These are phyloP conservation scores for Atopsyche davidsoni DNA, from an alignment of 1,140 invertebrate genomes.

Conservation along the genomic window DNA sequence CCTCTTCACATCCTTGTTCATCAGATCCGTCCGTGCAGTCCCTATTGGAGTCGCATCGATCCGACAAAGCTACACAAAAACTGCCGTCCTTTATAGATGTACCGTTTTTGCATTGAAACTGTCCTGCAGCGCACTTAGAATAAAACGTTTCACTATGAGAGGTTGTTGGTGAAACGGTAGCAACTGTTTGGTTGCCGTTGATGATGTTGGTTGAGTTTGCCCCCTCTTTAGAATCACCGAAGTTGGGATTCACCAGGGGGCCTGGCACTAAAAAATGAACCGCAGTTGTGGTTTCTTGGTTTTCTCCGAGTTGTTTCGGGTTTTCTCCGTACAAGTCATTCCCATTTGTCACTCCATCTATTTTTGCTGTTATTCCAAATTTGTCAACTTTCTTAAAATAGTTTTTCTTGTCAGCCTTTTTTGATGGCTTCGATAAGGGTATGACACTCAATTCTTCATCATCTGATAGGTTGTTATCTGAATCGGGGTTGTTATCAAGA, in stretches of 20 bases:
- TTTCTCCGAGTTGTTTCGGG: conserved; percentile 7
- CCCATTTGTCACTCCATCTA: conserved; percentile 14
- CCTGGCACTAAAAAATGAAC: conserved; percentile 29
- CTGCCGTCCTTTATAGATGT: conserved; percentile 51
- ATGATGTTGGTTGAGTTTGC: conserved; percentile 19
- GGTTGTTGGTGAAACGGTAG: conserved; percentile 1
- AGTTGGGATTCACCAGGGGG: conserved; percentile 26
- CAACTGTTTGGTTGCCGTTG: background rate
- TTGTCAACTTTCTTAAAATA: conserved; percentile 26
- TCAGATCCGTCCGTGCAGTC: conserved; percentile 62
- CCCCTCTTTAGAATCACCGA: conserved; percentile 28
- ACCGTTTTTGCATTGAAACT: conserved; percentile 58
- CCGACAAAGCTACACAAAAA: conserved; percentile 50
- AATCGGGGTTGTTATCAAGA: conserved; percentile 15
- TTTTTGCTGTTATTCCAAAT: conserved; percentile 15
- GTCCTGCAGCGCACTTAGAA: conserved; percentile 51
- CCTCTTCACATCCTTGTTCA: conserved; percentile 52
- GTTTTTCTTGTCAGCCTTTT: conserved; percentile 25
- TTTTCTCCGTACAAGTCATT: conserved; percentile 20
- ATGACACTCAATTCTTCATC: conserved; percentile 22
- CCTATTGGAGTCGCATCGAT: conserved; percentile 55
- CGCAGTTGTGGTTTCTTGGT: conserved; percentile 24
- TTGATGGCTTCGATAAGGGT: conserved; percentile 19
- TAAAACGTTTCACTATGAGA: conserved; percentile 32
- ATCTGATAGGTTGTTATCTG: conserved; percentile 20